Evolutionary conservation across 2,888 invertebrate genomes (phyloP), one percentile per base, ranked within the genome.

Genomic region (Mesochorus sp.): DNA sequence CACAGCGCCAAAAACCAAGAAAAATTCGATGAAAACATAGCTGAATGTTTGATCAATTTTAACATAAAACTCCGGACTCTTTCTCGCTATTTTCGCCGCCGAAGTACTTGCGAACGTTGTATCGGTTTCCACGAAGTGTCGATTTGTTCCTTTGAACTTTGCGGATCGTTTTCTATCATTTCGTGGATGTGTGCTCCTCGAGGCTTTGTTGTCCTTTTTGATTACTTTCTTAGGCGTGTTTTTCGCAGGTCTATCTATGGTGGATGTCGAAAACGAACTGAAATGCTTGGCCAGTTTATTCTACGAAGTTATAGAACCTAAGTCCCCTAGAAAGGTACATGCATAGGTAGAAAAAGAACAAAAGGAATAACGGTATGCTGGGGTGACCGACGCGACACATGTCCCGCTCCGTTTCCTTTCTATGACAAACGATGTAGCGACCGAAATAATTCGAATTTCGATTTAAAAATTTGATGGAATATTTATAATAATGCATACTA

Each of bases 1-100:
- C 24, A 75, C 47, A 62, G 78, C 55, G 44, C 62, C 39, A 73
- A 82, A 82, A 67, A 81, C 72, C 47, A 72, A 70, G 55, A 14
- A 34, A 49, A 78, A 78, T 31, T 72, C 42, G 0, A 74, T 14
- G 0, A 79, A 28, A 47, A 21, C 34, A 44, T 68, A 79, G 51
- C 51, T 79, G 42, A 61, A 55, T 12, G 57, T 72, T 49, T 26
- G 71, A 72, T 79, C 79, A 51, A 72, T 51, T 37, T 8, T 28
- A 1, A 67, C 72, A 0, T 72, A 62, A 55, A 80, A 62, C 8
- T 74, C 76, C 10, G 61, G 34, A 71, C 28, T 66, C 34, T 72
- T 67, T 74, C 31, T 80, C 21, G 17, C 34, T 21, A 79, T 70
- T 73, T 76, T 73, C 17, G 57, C 73, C 17, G 76, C 76, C 66